Evolutionary conservation across 2,888 invertebrate genomes (phyloP).

Genomic region (Oegoconia quadripuncta): DNA sequence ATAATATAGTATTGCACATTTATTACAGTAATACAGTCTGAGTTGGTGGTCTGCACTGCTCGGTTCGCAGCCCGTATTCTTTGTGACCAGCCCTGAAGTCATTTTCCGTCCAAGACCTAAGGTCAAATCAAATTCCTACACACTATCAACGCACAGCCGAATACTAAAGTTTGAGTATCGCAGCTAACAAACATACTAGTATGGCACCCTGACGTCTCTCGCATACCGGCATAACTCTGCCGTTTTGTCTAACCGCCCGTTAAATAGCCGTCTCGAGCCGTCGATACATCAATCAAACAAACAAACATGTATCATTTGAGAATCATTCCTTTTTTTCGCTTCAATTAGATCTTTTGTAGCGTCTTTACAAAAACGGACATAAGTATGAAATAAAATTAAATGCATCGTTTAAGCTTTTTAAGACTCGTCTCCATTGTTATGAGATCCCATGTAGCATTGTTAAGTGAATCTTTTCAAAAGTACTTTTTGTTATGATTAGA

Average conservation of each 20-base stretch:
- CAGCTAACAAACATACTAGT: conserved; percentile 33
- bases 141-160: too few species aligned
- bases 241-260: conserved; percentile 76
- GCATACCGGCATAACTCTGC: conserved; percentile 47
- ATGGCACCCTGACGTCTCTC: conserved; percentile 57
- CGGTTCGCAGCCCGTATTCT: too few species aligned
- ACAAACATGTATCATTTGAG: conserved; percentile 53
- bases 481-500: conserved; percentile 21
- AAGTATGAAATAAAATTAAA: conserved; percentile 64
- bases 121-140: neutral
- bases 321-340: conserved; percentile 62
- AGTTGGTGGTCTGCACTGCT: too few species aligned
- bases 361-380: conserved; percentile 51
- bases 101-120: too few species aligned
- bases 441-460: conserved; percentile 37
- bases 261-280: conserved; percentile 69
- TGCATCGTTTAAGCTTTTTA: conserved; percentile 57
- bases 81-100: too few species aligned
- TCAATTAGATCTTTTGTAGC: conserved; percentile 76
- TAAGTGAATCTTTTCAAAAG: conserved; percentile 43
- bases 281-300: conserved; percentile 50
- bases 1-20: too few species aligned
- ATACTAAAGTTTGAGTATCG: conserved; percentile 46
- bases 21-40: too few species aligned
- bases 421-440: conserved; percentile 34